Conservation (phyloP, 1,140 invertebrate species). For the Drosophila bocqueti region DNA sequence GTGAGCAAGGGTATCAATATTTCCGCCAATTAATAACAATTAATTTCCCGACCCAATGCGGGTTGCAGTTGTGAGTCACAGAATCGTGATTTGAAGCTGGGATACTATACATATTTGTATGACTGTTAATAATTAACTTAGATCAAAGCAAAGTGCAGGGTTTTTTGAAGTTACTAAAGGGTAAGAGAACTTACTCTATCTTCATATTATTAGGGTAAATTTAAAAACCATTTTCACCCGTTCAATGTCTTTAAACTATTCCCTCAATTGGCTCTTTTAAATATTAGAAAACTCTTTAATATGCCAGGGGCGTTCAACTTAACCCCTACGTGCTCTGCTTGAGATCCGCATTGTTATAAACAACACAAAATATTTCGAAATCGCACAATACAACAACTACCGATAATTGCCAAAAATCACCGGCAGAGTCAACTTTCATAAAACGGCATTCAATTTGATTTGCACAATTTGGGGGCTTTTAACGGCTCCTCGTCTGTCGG, state of each 20-base stretch:
- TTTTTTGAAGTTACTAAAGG: background rate
- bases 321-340: slow-evolving; percentile 64
- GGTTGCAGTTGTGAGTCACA: slow-evolving; percentile 17
- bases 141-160: background rate
- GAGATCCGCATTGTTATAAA: slow-evolving; percentile 48
- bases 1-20: slow-evolving; percentile 49
- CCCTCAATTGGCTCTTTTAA: slow-evolving; percentile 1
- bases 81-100: slow-evolving; percentile 29
- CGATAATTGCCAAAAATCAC: slow-evolving; percentile 64
- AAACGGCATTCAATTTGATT: slow-evolving; percentile 69
- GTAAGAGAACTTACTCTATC: background rate
- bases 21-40: slow-evolving; percentile 48
- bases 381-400: slow-evolving; percentile 61
- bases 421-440: slow-evolving; percentile 72
- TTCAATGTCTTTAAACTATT: background rate
- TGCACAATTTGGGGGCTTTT: slow-evolving; percentile 58
- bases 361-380: slow-evolving; percentile 64
- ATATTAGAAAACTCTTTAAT: slow-evolving; percentile 73
- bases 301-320: slow-evolving; percentile 51
- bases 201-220: background rate
- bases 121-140: background rate
- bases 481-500: slow-evolving; percentile 17
- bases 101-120: background rate
- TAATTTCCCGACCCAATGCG: slow-evolving; percentile 3
- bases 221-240: background rate